Percentiles rank a stretch among this genome's conserved stretches.
Evolutionary conservation across 2,888 invertebrate genomes (phyloP).

Genomic region (Bombyx huttoni): DNA sequence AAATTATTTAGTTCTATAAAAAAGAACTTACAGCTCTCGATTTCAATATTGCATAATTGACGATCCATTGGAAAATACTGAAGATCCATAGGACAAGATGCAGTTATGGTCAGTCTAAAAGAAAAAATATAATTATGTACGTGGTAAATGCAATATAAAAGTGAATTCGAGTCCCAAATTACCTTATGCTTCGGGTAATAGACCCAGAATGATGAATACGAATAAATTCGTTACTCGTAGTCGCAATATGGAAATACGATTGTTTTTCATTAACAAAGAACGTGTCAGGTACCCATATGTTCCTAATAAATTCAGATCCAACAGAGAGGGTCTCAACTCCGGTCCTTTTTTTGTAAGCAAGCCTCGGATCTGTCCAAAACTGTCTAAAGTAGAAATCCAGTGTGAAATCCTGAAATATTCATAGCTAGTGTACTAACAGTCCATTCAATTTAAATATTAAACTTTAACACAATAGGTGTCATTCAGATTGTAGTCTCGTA

Average conservation of each 20-base stretch:
- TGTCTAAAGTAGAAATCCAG: conserved; percentile 99
- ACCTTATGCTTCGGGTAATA: conserved; percentile 96
- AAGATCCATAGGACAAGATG: conserved; percentile 96
- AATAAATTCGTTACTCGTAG: conserved; percentile 99
- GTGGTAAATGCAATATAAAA: background rate
- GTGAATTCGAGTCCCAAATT: conserved; percentile 21
- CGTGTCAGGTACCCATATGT: conserved; percentile 99
- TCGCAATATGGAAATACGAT: conserved; percentile 99
- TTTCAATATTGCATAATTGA: conserved; percentile 94
- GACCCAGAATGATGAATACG: conserved; percentile 95
- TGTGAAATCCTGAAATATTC: conserved; percentile 86
- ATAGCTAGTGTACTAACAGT: conserved; percentile 10
- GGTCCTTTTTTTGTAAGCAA: conserved; percentile 89
- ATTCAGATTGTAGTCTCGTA: conserved; percentile 8
- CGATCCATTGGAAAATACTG: conserved; percentile 98
- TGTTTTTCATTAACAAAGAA: conserved; percentile 99
- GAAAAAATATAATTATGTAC: conserved; percentile 6
- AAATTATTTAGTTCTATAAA: background rate
- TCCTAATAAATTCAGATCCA: conserved; percentile 95
- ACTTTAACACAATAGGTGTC: conserved; percentile 14
- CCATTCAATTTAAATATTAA: conserved; percentile 9
- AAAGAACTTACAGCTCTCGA: conserved; percentile 93
- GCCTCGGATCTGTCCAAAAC: conserved; percentile 96
- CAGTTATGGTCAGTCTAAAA: conserved; percentile 92
- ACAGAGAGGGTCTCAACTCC: conserved; percentile 93